Conservation (phyloP, 2,888 invertebrate genomes). For the Clanis bilineata region DNA sequence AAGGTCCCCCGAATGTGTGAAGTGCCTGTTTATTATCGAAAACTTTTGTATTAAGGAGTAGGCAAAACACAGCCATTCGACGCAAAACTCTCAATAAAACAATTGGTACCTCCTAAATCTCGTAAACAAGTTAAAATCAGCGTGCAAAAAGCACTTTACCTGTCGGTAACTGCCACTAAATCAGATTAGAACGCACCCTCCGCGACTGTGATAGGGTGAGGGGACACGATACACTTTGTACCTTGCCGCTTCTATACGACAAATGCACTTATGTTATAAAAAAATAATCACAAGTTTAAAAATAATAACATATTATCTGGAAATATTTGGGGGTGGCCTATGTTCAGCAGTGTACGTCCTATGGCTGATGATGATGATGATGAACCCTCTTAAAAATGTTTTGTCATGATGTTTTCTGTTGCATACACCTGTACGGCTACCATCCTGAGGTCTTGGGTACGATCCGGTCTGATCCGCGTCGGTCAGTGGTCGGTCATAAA, state of each 20-base stretch:
- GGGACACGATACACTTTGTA: constrained; percentile 28
- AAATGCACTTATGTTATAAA: constrained; percentile 27
- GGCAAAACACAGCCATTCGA: background rate
- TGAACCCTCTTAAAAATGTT: too few species aligned
- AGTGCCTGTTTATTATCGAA: background rate
- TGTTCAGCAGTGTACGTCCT: too few species aligned
- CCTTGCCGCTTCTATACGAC: constrained; percentile 33
- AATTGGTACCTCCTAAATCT: constrained; percentile 15
- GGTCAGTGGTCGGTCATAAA: too few species aligned
- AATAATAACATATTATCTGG: too few species aligned
- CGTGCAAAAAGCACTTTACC: constrained; percentile 67
- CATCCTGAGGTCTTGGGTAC: too few species aligned
- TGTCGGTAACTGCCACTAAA: constrained; percentile 66
- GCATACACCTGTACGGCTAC: too few species aligned
- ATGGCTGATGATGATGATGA: too few species aligned
- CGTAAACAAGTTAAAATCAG: constrained; percentile 47
- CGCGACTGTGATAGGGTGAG: constrained; percentile 27
- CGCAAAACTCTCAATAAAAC: constrained; percentile 1
- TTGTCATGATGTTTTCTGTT: too few species aligned
- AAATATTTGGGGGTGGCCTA: too few species aligned
- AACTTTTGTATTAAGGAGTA: background rate
- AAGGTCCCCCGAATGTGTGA: background rate
- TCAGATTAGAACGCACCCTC: constrained; percentile 59
- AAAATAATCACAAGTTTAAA: too few species aligned
- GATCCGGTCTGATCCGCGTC: too few species aligned